Percentiles rank a stretch among this genome's conserved stretches.
Evolutionary conservation across 1,140 invertebrate genomes (phyloP).

Genomic region (Temnothorax nylanderi): DNA sequence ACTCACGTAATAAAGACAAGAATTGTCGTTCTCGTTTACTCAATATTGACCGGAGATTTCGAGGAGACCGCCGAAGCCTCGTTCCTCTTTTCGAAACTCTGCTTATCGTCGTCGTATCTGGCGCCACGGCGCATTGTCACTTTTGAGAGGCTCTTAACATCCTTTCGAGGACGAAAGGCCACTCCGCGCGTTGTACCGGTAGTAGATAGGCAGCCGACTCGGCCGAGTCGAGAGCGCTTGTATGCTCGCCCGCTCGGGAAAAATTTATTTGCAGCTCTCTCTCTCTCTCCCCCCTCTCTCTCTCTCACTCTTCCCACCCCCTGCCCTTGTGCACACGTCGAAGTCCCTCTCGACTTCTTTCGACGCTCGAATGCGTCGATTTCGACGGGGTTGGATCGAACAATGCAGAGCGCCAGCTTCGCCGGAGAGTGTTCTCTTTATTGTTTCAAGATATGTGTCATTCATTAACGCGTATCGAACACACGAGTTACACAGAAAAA

Average conservation of each 20-base stretch:
- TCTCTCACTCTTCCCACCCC: neutral
- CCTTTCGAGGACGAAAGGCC: constrained; percentile 74
- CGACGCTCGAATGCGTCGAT: constrained; percentile 35
- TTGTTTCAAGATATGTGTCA: constrained; percentile 17
- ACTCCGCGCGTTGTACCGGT: constrained; percentile 73
- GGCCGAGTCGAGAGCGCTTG: constrained; percentile 76
- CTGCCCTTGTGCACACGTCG: neutral
- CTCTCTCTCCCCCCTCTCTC: constrained; percentile 50
- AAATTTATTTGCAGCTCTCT: constrained; percentile 81
- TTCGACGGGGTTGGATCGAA: neutral
- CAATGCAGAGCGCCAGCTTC: constrained; percentile 5
- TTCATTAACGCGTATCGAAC: constrained; percentile 1
- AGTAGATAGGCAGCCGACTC: constrained; percentile 73
- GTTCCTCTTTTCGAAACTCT: constrained; percentile 46
- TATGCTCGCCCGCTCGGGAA: constrained; percentile 81
- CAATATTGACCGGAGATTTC: constrained; percentile 21
- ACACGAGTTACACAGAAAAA: neutral
- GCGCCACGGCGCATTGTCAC: constrained; percentile 77
- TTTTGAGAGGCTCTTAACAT: constrained; percentile 78
- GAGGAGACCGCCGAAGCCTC: neutral
- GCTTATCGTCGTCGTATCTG: constrained; percentile 75
- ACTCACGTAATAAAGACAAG: neutral
- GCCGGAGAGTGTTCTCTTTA: constrained; percentile 25
- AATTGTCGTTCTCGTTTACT: constrained; percentile 12
- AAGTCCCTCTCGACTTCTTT: constrained; percentile 4